Base-by-base conservation (phyloP, 2,113 vertebrate genomes). In the Tachysurus fulvidraco region DNA sequence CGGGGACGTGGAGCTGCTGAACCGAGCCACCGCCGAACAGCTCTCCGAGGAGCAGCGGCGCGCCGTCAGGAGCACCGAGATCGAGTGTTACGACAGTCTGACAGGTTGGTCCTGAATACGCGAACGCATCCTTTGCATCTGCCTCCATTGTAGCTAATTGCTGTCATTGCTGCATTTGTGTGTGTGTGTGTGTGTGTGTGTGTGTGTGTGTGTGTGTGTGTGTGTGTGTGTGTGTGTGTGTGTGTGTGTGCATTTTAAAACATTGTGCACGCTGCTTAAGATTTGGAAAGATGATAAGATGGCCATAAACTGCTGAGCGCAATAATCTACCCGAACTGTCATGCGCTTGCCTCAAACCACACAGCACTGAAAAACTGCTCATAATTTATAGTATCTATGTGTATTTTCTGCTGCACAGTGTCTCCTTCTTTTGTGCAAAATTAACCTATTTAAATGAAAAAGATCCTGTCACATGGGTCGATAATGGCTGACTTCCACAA, bases 71-170 rank as follows among this genome's bases (percentile, higher is more conserved):
- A 96, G 83, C 95, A 98, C 97, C 59, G 96, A 98, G 94, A 96
- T 98, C 86, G 97, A 98, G 84, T 98, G 97, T 90, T 98, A 98
- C 82, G 96, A 97, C 94, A 97, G 96, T 89, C 93, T 98, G 91
- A 97, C 97, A 69, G 97, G 97, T 98, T 92, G 90, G 84, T 60
- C 78, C n/a, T 5, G 25, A 28, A 55, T 14, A 30, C 17, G 5
- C 16, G 44, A 28, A n/a, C 74, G 4, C 44, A 44, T 76, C 73
- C 41, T 77, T 77, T 28, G 1, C 67, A 41, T 73, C 69, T 41
- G 41, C 21, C 4, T 28, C 6, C 23, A 17, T 54, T 10, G 1
- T 8, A 7, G 25, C 23, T 28, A 2, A 36, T 36, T 36, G 36
- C 36, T 36, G 21, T 23, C 44, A 76, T 50, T 50, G 41, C 30